Evolutionary conservation across 2,113 vertebrate species (phyloP).

Genomic region (Podarcis raffonei): DNA sequence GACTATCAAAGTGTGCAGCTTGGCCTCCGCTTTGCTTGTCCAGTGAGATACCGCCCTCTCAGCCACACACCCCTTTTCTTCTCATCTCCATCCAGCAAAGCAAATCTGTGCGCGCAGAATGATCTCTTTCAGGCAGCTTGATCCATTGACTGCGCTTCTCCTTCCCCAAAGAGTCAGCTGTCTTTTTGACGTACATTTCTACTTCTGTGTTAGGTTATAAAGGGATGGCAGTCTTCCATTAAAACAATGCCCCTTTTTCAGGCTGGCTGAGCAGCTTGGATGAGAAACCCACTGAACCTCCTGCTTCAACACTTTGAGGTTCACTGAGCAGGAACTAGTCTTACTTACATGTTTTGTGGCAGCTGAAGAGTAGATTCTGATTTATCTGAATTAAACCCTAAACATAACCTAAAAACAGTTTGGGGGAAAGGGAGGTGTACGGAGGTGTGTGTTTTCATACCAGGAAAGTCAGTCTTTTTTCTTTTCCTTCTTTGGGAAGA

Average conservation of each 20-base stretch:
- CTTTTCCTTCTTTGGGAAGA: not conserved
- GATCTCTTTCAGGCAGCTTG: not conserved
- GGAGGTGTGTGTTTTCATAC: not conserved
- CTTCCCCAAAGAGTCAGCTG: not conserved
- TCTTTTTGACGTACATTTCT: constrained; percentile 18
- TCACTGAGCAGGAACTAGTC: constrained; percentile 20
- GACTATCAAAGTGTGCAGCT: not conserved
- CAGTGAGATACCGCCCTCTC: not conserved
- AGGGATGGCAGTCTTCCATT: constrained; percentile 19
- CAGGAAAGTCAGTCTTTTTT: not conserved
- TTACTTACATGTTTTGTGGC: constrained; percentile 9
- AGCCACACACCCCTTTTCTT: not conserved
- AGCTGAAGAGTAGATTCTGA: constrained; percentile 35
- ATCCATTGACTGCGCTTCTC: not conserved
- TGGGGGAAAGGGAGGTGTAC: not conserved
- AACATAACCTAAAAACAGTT: not conserved
- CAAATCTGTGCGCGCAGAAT: not conserved
- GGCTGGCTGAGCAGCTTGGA: constrained; percentile 19
- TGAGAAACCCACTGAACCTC: not conserved
- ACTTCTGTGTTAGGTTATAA: not conserved
- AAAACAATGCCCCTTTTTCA: constrained; percentile 30
- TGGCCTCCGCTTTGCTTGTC: not conserved
- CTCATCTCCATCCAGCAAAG: not conserved
- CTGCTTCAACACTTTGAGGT: constrained; percentile 23
- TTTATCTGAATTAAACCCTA: constrained; percentile 29